Conservation (phyloP, 2,113 vertebrate genomes). For the Myotis lucifugus region DNA sequence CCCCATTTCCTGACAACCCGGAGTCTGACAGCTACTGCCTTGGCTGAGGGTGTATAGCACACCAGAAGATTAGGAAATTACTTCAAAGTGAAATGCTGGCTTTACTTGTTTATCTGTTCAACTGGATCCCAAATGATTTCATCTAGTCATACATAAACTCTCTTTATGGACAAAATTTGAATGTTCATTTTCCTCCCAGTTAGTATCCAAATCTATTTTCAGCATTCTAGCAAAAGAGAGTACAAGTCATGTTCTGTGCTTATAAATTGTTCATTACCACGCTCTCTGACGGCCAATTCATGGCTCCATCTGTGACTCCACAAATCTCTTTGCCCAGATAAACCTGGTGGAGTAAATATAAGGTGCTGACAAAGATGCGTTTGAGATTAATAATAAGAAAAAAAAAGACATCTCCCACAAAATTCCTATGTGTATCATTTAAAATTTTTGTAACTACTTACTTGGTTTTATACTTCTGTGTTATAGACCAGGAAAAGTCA, state of each 20-base stretch:
- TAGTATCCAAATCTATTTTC: constrained; percentile 70
- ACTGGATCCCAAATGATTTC: constrained; percentile 33
- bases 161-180: constrained; percentile 63
- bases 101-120: constrained; percentile 62
- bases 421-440: not conserved
- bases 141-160: constrained; percentile 64
- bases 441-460: not conserved
- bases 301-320: constrained; percentile 53
- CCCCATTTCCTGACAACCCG: not conserved
- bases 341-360: constrained; percentile 43
- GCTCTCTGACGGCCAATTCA: constrained; percentile 67
- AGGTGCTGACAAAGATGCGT: constrained; percentile 33
- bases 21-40: not conserved
- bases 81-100: not conserved
- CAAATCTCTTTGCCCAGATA: constrained; percentile 55
- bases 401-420: not conserved
- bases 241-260: constrained; percentile 69
- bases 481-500: not conserved
- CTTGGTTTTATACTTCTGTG: not conserved
- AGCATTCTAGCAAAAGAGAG: constrained; percentile 57
- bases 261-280: constrained; percentile 72
- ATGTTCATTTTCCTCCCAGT: constrained; percentile 69
- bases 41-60: not conserved
- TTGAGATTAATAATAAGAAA: not conserved
- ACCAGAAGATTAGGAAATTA: not conserved